Base-by-base conservation (phyloP, 2,113 vertebrate genomes). In the Chionis minor region DNA sequence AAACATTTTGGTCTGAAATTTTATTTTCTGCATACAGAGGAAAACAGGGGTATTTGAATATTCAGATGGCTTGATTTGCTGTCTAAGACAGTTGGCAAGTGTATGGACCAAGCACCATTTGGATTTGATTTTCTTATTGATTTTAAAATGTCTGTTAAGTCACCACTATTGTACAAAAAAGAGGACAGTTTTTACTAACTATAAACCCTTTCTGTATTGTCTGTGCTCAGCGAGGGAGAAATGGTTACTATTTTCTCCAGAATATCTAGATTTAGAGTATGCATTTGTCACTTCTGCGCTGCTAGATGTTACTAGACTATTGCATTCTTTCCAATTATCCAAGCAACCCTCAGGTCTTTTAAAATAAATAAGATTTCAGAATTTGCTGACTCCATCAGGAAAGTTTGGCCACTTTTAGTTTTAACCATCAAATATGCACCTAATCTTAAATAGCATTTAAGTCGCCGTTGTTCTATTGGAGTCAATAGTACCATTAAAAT, bases 281-380 rank as follows among this genome's bases (percentile, higher is more conserved):
- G 16, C n/a, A 82, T 95, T 82, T 95, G 24, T 74, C 83, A 84
- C 62, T 95, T 94, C 88, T 88, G 85, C 14, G 5, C 83, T 92
- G 90, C 58, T 95, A 94, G 47, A 92, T 95, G 28, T 54, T 89
- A 66, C 63, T 52, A 81, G 67, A 81, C 86, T 88, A 69, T 44
- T 90, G 55, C 63, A 74, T 88, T 77, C 78, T 95, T 97, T 93
- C 81, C 94, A 96, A 95, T 96, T 98, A 97, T 75, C 91, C 38
- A 10, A 94, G 69, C 15, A 97, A 75, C 96, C 92, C 91, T 81
- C 88, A 84, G 91, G 97, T 91, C 90, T 91, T 95, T 72, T 78
- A 88, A 94, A 87, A 97, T 87, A 90, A 97, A 93, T 96, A 97
- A 69, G 38, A 92, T 91, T 84, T 94, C 75, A 92, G 85, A 74